Evolutionary conservation across 2,888 invertebrate species (phyloP).

Genomic region (Cantharis rustica): DNA sequence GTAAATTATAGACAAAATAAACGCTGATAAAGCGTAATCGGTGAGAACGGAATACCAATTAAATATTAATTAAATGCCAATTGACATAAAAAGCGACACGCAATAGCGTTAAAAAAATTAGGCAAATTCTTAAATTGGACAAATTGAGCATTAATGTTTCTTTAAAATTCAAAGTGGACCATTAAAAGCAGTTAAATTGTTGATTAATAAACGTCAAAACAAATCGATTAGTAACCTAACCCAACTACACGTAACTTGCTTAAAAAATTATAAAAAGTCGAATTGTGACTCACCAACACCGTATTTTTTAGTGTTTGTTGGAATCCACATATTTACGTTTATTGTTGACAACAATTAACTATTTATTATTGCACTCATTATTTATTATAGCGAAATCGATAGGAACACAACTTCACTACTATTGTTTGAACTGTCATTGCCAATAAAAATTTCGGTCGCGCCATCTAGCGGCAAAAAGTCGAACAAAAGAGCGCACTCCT

Average conservation of each 20-base stretch:
- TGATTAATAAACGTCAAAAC: slow-evolving; percentile 16
- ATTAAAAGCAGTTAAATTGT: neutral
- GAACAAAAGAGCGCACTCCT: neutral
- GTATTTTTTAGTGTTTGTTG: slow-evolving; percentile 74
- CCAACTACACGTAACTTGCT: slow-evolving; percentile 10
- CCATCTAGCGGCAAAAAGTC: neutral
- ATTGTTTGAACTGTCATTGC: slow-evolving; percentile 33
- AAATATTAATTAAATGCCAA: neutral
- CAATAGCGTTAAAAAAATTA: neutral
- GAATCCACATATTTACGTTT: slow-evolving; percentile 68
- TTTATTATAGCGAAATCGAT: slow-evolving; percentile 49
- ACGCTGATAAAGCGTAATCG: neutral
- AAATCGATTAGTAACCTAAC: slow-evolving; percentile 31
- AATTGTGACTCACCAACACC: slow-evolving; percentile 69
- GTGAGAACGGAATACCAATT: neutral
- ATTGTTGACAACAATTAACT: slow-evolving; percentile 18
- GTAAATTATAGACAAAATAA: neutral
- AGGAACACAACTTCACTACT: slow-evolving; percentile 49
- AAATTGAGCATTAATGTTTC: neutral
- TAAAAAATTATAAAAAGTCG: slow-evolving; percentile 11
- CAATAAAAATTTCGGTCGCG: neutral
- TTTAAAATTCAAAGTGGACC: neutral
- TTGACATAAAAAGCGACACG: neutral
- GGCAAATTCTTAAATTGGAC: neutral
- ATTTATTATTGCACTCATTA: slow-evolving; percentile 39